Conservation (phyloP, 1,140 invertebrate species). For the Hetaerina americana region DNA sequence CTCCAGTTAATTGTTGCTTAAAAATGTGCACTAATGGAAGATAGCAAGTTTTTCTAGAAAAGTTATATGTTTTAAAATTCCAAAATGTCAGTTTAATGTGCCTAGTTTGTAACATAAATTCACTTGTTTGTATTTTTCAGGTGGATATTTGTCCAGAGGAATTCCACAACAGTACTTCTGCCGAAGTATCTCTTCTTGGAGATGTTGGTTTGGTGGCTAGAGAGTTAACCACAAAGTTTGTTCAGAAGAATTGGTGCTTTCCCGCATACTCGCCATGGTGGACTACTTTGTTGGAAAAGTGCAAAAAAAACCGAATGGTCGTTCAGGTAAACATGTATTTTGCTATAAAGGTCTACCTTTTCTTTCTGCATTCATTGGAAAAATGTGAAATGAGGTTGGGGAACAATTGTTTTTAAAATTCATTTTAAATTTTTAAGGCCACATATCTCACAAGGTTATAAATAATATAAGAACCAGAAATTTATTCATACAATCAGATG, state of each 20-base stretch:
- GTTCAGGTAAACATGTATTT: slow-evolving; percentile 30
- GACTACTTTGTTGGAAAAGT: slow-evolving; percentile 36
- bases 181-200: slow-evolving; percentile 60
- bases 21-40: too few species aligned
- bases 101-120: background rate
- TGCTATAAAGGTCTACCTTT: too few species aligned
- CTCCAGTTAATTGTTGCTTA: too few species aligned
- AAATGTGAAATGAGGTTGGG: too few species aligned
- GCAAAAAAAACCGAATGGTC: slow-evolving; percentile 37
- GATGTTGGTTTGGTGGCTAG: slow-evolving; percentile 58
- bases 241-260: background rate
- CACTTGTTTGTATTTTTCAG: slow-evolving; percentile 29
- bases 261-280: slow-evolving; percentile 39
- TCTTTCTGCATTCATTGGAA: too few species aligned
- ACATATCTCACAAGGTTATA: too few species aligned
- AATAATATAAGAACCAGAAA: too few species aligned
- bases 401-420: too few species aligned
- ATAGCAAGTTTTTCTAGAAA: too few species aligned
- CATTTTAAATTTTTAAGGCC: too few species aligned
- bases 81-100: background rate
- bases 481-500: too few species aligned
- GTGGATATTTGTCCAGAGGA: slow-evolving; percentile 85
- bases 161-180: slow-evolving; percentile 72
- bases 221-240: slow-evolving; percentile 32
- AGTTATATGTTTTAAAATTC: background rate